Conservation (phyloP, 2,888 invertebrate species). For the Malachius bipustulatus region DNA sequence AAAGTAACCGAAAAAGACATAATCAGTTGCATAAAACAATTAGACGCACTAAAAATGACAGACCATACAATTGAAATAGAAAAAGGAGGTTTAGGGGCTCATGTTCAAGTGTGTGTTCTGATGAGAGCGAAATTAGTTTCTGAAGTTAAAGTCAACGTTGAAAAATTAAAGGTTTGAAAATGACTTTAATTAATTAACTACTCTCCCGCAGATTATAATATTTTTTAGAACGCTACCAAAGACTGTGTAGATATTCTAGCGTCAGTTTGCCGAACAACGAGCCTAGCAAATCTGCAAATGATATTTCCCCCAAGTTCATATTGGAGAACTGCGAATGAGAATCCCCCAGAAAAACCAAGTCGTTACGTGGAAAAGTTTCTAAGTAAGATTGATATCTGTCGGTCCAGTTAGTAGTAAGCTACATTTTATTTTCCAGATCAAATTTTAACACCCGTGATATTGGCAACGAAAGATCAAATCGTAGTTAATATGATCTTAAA, state of each 20-base stretch:
- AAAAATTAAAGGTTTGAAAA: slow-evolving; percentile 54
- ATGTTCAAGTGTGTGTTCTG: slow-evolving; percentile 68
- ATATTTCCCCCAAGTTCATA: slow-evolving; percentile 61
- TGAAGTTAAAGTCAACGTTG: slow-evolving; percentile 63
- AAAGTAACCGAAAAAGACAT: slow-evolving; percentile 54
- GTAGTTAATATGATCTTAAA: slow-evolving; percentile 67
- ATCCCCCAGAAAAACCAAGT: slow-evolving; percentile 40
- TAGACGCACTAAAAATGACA: slow-evolving; percentile 45
- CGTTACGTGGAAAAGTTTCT: slow-evolving; percentile 63
- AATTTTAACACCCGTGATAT: slow-evolving; percentile 64
- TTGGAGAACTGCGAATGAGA: slow-evolving; percentile 44
- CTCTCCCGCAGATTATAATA: slow-evolving; percentile 4
- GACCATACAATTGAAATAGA: slow-evolving; percentile 49
- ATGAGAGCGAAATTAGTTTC: slow-evolving; percentile 71
- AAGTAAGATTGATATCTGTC: slow-evolving; percentile 37
- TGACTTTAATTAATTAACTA: slow-evolving; percentile 7
- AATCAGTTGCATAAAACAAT: slow-evolving; percentile 47
- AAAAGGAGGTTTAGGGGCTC: slow-evolving; percentile 47
- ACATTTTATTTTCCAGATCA: slow-evolving; percentile 46
- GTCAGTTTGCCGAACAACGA: slow-evolving; percentile 61
- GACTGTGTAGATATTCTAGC: slow-evolving; percentile 63
- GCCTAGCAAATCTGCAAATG: slow-evolving; percentile 70
- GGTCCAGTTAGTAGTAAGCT: not conserved
- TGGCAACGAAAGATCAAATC: slow-evolving; percentile 59
- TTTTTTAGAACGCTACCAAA: slow-evolving; percentile 53